Evolutionary conservation across 2,888 invertebrate genomes (phyloP), one percentile per base, ranked within the genome.

Genomic region (Stenodera caucasica): DNA sequence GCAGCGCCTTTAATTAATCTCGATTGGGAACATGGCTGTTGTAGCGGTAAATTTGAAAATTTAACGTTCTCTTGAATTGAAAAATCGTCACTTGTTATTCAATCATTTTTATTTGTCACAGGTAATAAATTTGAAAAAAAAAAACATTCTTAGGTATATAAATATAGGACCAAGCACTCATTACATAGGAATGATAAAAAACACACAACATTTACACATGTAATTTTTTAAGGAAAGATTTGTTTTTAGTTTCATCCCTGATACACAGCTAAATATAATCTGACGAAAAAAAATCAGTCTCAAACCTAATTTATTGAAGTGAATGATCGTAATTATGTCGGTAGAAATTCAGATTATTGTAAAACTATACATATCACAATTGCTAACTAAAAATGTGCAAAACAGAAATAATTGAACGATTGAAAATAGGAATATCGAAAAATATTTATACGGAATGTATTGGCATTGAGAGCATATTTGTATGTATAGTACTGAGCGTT

Each of bases 401-500:
- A 32, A 9, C 11, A 0, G 50, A 50, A 49, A 53, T 26, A 12
- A 15, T 21, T 30, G n/a, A 53, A 33, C 12, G 33, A 15, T n/a
- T 18, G 11, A 35, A 32, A 18, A 35, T 12, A 15, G n/a, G 8
- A 21, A 6, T 26, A 29, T 21, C 1, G 1, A 53, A 53, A 23
- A 58, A 32, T 49, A n/a, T 21, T 35, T 49, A 64, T n/a, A 18
- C 54, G 57, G 64, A 68, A 63, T 70, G 70, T 55, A 66, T 58
- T 54, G 69, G 70, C 64, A 70, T 61, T 15, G 71, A 66, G 33
- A 73, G 65, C 72, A 78, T 74, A 68, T 75, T 77, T 49, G 74
- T 72, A 65, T 76, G 72, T 61, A 81, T 77, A 58, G 76, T 77
- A 21, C 74, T 73, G 32, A 94, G 83, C 59, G 90, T 89, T 74